Evolutionary conservation across 2,888 invertebrate species (phyloP).

Genomic region (Andrena marginata): DNA sequence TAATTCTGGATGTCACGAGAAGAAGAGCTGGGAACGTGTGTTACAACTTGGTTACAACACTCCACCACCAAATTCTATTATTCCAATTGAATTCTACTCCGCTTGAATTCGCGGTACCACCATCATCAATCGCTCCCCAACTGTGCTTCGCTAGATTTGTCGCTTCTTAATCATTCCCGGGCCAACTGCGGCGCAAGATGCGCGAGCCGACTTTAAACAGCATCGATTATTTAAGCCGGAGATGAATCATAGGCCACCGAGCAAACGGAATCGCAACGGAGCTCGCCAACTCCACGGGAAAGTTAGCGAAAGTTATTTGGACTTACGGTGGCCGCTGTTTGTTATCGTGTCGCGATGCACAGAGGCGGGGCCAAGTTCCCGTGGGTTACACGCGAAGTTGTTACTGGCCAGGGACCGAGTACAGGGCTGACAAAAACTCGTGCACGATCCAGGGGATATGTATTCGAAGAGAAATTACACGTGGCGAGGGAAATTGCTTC

Average conservation of each 20-base stretch:
- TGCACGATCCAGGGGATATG: too few relatives aligned
- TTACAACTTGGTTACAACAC: too few relatives aligned
- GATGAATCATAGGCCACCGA: conserved; percentile 26
- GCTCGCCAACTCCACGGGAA: conserved; percentile 12
- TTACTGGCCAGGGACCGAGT: not conserved
- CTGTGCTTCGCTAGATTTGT: conserved; percentile 13
- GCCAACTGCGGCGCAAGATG: conserved; percentile 35
- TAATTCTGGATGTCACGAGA: too few relatives aligned
- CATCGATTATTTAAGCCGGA: conserved; percentile 52
- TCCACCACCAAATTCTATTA: too few relatives aligned
- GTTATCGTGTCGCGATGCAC: conserved; percentile 27
- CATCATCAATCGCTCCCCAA: too few relatives aligned
- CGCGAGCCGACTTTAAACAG: conserved; percentile 36
- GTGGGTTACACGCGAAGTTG: not conserved
- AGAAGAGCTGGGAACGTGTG: too few relatives aligned
- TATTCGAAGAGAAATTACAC: too few relatives aligned
- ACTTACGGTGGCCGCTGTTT: conserved; percentile 36
- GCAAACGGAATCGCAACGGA: conserved; percentile 48
- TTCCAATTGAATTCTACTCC: too few relatives aligned
- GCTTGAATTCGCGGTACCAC: too few relatives aligned
- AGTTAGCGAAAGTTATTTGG: conserved; percentile 42
- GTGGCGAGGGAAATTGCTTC: too few relatives aligned
- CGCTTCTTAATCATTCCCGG: conserved; percentile 21
- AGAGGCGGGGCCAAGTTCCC: conserved; percentile 9
- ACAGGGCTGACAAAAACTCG: too few relatives aligned